These are phyloP conservation scores for Microctenopoma steveboyesi DNA, from an alignment of 2,797 vertebrate genomes.

Conservation along the genomic window DNA sequence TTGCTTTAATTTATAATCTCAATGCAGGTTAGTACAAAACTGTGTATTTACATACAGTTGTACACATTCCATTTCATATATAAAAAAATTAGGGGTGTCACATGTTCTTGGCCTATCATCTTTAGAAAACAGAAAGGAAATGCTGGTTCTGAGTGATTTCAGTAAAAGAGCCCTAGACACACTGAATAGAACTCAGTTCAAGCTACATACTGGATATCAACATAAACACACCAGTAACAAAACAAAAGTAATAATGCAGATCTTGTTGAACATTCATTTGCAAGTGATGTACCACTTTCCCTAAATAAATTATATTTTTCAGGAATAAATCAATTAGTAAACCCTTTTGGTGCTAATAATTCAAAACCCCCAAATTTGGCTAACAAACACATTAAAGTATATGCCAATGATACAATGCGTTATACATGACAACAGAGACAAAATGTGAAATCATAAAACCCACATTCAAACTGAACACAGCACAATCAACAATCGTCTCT, in stretches of 20 bases:
- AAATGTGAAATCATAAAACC: constrained; percentile 31
- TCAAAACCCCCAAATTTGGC: constrained; percentile 2
- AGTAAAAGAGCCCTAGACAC: constrained; percentile 21
- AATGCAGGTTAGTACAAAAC: constrained; percentile 75
- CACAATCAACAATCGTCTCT: constrained; percentile 17
- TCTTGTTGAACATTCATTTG: constrained; percentile 18
- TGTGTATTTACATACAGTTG: constrained; percentile 60
- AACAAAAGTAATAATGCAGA: neutral
- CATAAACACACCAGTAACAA: constrained; percentile 2
- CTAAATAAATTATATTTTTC: neutral
- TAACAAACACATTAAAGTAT: constrained; percentile 8
- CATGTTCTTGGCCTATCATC: constrained; percentile 15
- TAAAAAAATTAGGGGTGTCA: constrained; percentile 38
- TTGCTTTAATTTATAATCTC: constrained; percentile 73
- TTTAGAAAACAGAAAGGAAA: constrained; percentile 36
- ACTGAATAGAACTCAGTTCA: constrained; percentile 3
- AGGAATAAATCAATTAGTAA: constrained; percentile 6
- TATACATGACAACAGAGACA: constrained; percentile 31
- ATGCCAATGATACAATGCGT: constrained; percentile 24
- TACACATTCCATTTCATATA: constrained; percentile 39
- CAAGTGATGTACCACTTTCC: constrained; percentile 6
- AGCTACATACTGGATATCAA: constrained; percentile 15
- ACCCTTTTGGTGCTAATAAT: constrained; percentile 23
- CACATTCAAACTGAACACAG: constrained; percentile 38
- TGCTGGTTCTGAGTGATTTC: constrained; percentile 56